A percentile compares a stretch with the other conserved stretches of the same genome.
These are phyloP conservation scores for Cetonia aurata DNA, from an alignment of 2,888 invertebrate species.

Conservation along the genomic window DNA sequence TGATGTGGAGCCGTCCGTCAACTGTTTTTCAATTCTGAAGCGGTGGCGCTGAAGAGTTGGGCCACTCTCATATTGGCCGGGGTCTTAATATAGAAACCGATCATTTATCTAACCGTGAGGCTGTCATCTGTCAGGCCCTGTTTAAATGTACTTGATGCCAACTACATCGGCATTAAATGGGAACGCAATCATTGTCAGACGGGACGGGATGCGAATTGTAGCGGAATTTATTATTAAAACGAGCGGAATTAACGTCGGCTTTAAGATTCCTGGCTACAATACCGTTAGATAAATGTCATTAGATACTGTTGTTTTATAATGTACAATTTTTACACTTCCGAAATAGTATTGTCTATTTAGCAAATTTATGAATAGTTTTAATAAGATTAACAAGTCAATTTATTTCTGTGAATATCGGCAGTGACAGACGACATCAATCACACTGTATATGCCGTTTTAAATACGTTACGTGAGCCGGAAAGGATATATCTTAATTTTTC, in stretches of 20 bases:
- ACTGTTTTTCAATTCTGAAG: constrained; percentile 48
- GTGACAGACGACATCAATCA: constrained; percentile 17
- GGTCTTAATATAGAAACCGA: constrained; percentile 56
- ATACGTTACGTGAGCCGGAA: not conserved
- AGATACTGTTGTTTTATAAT: too few relatives aligned
- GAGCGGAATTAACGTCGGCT: not conserved
- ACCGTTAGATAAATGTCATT: too few relatives aligned
- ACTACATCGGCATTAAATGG: constrained; percentile 41
- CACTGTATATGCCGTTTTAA: constrained; percentile 22
- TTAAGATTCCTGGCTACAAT: too few relatives aligned
- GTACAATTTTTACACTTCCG: too few relatives aligned
- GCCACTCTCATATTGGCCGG: constrained; percentile 30
- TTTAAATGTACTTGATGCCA: constrained; percentile 29
- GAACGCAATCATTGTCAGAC: constrained; percentile 32
- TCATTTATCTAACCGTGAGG: constrained; percentile 55
- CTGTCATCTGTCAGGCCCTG: constrained; percentile 54
- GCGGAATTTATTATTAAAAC: constrained; percentile 26
- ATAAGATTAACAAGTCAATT: too few relatives aligned
- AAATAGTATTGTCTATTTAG: too few relatives aligned
- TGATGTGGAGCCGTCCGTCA: constrained; percentile 51
- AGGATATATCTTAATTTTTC: constrained; percentile 30
- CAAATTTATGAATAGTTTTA: too few relatives aligned
- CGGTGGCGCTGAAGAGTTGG: constrained; percentile 32
- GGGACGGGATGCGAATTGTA: constrained; percentile 23
- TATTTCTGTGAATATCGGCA: not conserved